Evolutionary conservation across 2,888 invertebrate genomes (phyloP), one percentile per base, ranked within the genome.

Genomic region (Torymus auratus): DNA sequence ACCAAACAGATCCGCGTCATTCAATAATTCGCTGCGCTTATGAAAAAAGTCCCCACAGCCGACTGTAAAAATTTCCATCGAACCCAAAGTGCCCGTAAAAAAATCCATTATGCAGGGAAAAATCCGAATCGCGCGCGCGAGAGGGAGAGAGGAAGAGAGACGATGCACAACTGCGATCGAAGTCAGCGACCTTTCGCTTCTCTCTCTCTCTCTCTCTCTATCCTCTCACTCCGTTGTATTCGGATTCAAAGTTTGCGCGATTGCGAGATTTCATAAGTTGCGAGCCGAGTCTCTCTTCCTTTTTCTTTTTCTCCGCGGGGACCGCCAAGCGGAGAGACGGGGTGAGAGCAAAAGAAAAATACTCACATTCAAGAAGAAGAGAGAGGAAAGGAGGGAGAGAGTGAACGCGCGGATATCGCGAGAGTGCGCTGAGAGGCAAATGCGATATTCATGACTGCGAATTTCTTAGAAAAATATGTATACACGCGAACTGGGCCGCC

Each of bases 191-290:
- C 28, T 28, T 28, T 28, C 28, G 2, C 28, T 28, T n/a, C 74
- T 78, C 70, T 20, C 20, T 20, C 20, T 20, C 20, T 20, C 20
- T 20, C 20, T 20, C 20, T 20, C 20, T 20, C 20, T 20, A 20
- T 20, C 20, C 20, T 20, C 20, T 20, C 20, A 20, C 20, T 68
- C 80, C 80, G 78, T 74, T 81, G 80, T 80, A 83, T 83, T 82
- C 82, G 82, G 82, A 84, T 84, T 83, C 78, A 80, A 84, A 84
- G 83, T 84, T 85, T 83, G 77, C 50, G 77, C 67, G 76, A 80
- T 69, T 81, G 82, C 55, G 75, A 73, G 83, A 83, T 82, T 84
- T 83, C 78, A 74, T 78, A 81, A 84, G 84, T 84, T 84, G 77
- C 65, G 17, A 64, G 74, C 23, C 56, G 28, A 62, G 69, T 60